These are phyloP conservation scores for Muscicapa adusta DNA, from an alignment of 2,113 vertebrate species.

Conservation along the genomic window DNA sequence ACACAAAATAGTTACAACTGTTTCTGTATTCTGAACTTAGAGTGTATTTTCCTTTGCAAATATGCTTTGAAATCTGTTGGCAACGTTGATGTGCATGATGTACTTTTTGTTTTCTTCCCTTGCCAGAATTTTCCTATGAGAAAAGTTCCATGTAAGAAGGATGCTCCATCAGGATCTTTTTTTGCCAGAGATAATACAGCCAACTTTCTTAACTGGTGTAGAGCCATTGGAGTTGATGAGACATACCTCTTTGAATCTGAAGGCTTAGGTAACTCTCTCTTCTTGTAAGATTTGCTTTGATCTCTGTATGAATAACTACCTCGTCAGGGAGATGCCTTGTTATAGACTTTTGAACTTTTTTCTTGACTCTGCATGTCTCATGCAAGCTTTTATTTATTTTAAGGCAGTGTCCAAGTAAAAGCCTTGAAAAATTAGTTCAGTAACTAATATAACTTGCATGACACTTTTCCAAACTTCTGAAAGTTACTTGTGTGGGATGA, in stretches of 20 bases:
- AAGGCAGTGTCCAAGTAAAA: background rate
- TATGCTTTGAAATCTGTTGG: background rate
- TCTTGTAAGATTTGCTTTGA: background rate
- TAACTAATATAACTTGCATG: background rate
- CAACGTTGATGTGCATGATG: background rate
- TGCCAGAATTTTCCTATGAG: conserved; percentile 83
- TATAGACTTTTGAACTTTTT: background rate
- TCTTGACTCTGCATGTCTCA: background rate
- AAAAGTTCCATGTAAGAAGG: conserved; percentile 88
- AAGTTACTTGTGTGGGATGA: background rate
- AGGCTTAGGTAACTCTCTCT: conserved; percentile 83
- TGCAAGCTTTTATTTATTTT: background rate
- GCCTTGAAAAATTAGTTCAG: background rate
- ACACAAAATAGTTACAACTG: background rate
- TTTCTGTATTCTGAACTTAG: background rate
- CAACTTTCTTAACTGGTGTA: conserved; percentile 96
- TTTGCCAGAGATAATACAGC: conserved; percentile 97
- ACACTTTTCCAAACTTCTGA: background rate
- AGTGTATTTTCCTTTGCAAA: background rate
- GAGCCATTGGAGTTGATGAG: conserved; percentile 86
- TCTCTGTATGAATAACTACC: background rate
- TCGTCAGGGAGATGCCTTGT: background rate
- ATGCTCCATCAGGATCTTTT: conserved; percentile 92
- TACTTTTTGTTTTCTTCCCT: conserved; percentile 12
- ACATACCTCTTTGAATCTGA: conserved; percentile 97